Evolutionary conservation across 2,888 invertebrate genomes (phyloP).

Genomic region (Erebia aethiops): DNA sequence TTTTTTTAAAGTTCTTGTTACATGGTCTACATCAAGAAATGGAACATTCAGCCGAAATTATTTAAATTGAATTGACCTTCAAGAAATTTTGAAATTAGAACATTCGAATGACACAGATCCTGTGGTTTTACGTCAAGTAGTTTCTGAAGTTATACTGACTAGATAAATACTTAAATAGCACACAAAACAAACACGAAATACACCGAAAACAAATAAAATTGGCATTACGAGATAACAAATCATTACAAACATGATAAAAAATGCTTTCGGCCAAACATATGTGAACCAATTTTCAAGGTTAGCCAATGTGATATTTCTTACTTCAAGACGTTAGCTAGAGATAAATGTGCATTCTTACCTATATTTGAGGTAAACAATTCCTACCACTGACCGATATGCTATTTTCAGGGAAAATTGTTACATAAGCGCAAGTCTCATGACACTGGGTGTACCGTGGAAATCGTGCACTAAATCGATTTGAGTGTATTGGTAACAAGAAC

Average conservation of each 20-base stretch:
- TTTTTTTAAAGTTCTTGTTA: not conserved
- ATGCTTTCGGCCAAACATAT: constrained; percentile 28
- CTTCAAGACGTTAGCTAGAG: constrained; percentile 35
- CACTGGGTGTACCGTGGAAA: constrained; percentile 58
- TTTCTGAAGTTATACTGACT: not conserved
- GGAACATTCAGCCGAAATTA: not conserved
- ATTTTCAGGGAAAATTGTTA: constrained; percentile 74
- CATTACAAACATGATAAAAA: constrained; percentile 25
- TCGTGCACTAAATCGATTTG: constrained; percentile 52
- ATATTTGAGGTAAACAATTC: constrained; percentile 65
- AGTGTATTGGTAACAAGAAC: constrained; percentile 63
- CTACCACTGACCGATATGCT: constrained; percentile 62
- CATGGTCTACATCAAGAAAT: not conserved
- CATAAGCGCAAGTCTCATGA: constrained; percentile 77
- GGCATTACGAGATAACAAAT: constrained; percentile 7
- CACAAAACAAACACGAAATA: not conserved
- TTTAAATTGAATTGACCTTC: not conserved
- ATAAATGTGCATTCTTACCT: constrained; percentile 65
- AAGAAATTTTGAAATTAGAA: constrained; percentile 5
- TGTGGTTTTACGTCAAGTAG: not conserved
- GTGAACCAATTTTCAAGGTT: constrained; percentile 31
- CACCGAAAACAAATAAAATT: constrained; percentile 9
- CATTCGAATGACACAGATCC: not conserved
- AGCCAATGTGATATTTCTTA: constrained; percentile 10
- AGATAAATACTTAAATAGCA: not conserved